Conservation (phyloP, 1,140 invertebrate genomes). For the Mercenaria mercenaria region DNA sequence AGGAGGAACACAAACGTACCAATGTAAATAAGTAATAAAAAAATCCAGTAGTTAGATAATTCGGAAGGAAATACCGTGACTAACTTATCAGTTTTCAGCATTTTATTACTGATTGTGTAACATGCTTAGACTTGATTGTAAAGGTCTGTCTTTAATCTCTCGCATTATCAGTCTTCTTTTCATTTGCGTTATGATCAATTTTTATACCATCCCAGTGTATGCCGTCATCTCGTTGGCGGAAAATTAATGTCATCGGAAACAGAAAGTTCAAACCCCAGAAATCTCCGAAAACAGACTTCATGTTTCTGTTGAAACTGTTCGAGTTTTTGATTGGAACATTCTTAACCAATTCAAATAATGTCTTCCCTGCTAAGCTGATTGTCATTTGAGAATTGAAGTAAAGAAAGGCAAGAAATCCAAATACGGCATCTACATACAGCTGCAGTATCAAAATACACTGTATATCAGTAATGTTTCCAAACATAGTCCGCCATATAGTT, state of each 20-base stretch:
- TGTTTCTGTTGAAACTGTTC: slow-evolving; percentile 63
- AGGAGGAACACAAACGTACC: too few species aligned
- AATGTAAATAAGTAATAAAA: too few species aligned
- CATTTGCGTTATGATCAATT: slow-evolving; percentile 61
- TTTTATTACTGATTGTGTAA: too few species aligned
- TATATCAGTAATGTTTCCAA: slow-evolving; percentile 10
- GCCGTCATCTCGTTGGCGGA: slow-evolving; percentile 76
- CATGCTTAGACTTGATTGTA: too few species aligned
- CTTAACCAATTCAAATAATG: slow-evolving; percentile 72
- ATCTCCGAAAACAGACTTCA: slow-evolving; percentile 78
- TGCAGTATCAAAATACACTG: slow-evolving; percentile 60
- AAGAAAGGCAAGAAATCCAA: slow-evolving; percentile 64
- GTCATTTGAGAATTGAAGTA: slow-evolving; percentile 73
- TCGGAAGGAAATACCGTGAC: too few species aligned
- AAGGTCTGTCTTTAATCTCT: too few species aligned
- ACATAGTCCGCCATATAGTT: slow-evolving; percentile 50
- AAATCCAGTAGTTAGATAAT: too few species aligned
- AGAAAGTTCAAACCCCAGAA: slow-evolving; percentile 80
- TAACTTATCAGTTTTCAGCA: too few species aligned
- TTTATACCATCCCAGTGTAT: slow-evolving; percentile 72
- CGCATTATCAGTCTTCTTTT: slow-evolving; percentile 37
- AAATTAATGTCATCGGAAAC: slow-evolving; percentile 77
- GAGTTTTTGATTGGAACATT: slow-evolving; percentile 67
- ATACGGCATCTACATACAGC: slow-evolving; percentile 62
- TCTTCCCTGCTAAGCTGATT: slow-evolving; percentile 66